Percentiles rank a stretch among this genome's conserved stretches.
Evolutionary conservation across 64 coral and sea anemone species (phyloP).

Genomic region (Actinia equina): DNA sequence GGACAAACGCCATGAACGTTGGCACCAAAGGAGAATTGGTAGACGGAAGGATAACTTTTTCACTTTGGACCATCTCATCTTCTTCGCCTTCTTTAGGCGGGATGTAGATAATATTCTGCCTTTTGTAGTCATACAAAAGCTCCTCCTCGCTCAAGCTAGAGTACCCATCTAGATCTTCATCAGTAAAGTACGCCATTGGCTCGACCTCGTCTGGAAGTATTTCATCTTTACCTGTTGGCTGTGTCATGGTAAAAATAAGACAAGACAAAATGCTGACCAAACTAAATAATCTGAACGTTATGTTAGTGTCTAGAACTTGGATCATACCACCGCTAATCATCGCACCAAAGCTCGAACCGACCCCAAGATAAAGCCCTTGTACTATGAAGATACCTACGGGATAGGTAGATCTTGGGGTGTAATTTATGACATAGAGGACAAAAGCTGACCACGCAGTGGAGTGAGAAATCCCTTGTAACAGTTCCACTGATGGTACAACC

Average conservation of each 20-base stretch:
- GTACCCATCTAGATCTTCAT: slow-evolving; percentile 61
- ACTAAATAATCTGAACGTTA: slow-evolving; percentile 68
- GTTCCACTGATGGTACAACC: slow-evolving; percentile 78
- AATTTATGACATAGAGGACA: slow-evolving; percentile 86
- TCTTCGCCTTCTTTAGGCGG: slow-evolving; percentile 29
- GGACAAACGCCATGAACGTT: slow-evolving; percentile 58
- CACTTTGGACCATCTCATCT: slow-evolving; percentile 9
- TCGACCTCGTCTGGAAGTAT: slow-evolving; percentile 66
- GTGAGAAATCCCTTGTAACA: slow-evolving; percentile 81
- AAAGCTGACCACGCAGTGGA: slow-evolving; percentile 86
- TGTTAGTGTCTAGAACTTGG: slow-evolving; percentile 56
- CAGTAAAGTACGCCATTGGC: slow-evolving; percentile 59
- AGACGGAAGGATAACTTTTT: slow-evolving; percentile 50
- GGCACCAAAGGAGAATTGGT: slow-evolving; percentile 74
- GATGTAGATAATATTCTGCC: slow-evolving; percentile 45
- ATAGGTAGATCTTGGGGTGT: slow-evolving; percentile 77
- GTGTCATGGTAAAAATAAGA: slow-evolving; percentile 59
- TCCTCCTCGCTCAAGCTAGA: slow-evolving; percentile 90
- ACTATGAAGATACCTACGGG: slow-evolving; percentile 81
- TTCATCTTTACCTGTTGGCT: slow-evolving; percentile 60
- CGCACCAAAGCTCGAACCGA: slow-evolving; percentile 61
- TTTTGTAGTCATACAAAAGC: slow-evolving; percentile 39
- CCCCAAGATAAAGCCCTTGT: slow-evolving; percentile 73
- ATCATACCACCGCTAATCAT: slow-evolving; percentile 68
- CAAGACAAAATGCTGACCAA: slow-evolving; percentile 58